These are phyloP conservation scores for Phaethon lepturus DNA, from an alignment of 2,113 vertebrate genomes.

Conservation along the genomic window DNA sequence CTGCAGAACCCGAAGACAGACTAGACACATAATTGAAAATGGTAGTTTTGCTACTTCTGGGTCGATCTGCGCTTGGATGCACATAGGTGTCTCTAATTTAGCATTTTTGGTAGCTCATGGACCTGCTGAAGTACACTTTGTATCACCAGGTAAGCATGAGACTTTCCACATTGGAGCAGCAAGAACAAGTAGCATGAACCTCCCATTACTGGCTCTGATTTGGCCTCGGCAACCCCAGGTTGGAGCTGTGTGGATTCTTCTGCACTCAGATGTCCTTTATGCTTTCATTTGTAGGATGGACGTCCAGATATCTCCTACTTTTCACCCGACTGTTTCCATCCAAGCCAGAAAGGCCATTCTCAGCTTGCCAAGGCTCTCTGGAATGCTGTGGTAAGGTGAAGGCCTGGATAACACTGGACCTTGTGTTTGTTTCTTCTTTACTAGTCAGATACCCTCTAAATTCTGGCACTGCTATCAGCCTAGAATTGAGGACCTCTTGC, in stretches of 20 bases:
- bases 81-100: neutral
- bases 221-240: neutral
- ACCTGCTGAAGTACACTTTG: neutral
- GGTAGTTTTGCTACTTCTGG: neutral
- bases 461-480: neutral
- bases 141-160: neutral
- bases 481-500: neutral
- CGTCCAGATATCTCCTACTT: constrained; percentile 86
- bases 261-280: neutral
- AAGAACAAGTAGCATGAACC: neutral
- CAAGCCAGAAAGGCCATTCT: constrained; percentile 87
- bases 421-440: neutral
- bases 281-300: constrained; percentile 76
- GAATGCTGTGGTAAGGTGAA: constrained; percentile 85
- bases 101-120: neutral
- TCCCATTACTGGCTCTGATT: neutral
- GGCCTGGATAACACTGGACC: neutral
- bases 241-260: neutral
- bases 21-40: neutral
- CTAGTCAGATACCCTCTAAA: neutral
- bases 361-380: constrained; percentile 89
- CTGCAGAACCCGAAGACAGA: neutral
- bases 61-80: neutral
- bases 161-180: neutral
- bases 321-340: constrained; percentile 89